Conservation (phyloP, 2,888 invertebrate species). For the Miltochrista miniata region DNA sequence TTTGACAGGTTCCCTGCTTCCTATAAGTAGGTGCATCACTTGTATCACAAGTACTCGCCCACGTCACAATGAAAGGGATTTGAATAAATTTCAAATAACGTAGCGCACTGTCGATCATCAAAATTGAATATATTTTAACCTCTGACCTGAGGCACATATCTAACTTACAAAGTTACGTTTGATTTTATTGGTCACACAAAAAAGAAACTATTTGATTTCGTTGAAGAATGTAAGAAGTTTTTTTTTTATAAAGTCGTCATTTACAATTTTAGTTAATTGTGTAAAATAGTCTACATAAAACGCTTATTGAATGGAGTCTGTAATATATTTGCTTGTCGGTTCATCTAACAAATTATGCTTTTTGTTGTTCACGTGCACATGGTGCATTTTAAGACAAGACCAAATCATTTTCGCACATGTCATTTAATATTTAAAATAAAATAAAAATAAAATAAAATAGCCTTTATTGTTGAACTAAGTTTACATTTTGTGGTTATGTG, state of each 20-base stretch:
- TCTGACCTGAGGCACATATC: constrained; percentile 27
- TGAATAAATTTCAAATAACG: constrained; percentile 34
- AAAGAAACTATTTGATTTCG: constrained; percentile 28
- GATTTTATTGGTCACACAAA: constrained; percentile 34
- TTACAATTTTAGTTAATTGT: constrained; percentile 10
- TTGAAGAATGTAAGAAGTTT: constrained; percentile 24
- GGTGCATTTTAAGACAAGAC: too few species aligned
- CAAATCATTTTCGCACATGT: too few species aligned
- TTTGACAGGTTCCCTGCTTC: too few species aligned
- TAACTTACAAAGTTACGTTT: constrained; percentile 30
- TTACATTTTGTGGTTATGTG: too few species aligned
- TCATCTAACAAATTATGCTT: not conserved
- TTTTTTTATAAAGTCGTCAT: constrained; percentile 14
- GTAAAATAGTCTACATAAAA: too few species aligned
- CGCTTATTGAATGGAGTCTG: too few species aligned
- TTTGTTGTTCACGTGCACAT: too few species aligned
- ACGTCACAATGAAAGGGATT: constrained; percentile 19
- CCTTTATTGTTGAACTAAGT: too few species aligned
- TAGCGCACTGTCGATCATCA: constrained; percentile 37
- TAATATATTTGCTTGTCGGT: not conserved
- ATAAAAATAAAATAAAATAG: too few species aligned
- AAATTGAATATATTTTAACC: constrained; percentile 34
- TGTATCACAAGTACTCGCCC: constrained; percentile 5
- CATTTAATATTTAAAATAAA: too few species aligned
- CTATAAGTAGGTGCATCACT: not conserved